Percentiles rank a stretch among this genome's conserved stretches.
phyloP scores from a whole-genome alignment of 2,888 invertebrate genomes.

The Torymus texanus region DNA sequence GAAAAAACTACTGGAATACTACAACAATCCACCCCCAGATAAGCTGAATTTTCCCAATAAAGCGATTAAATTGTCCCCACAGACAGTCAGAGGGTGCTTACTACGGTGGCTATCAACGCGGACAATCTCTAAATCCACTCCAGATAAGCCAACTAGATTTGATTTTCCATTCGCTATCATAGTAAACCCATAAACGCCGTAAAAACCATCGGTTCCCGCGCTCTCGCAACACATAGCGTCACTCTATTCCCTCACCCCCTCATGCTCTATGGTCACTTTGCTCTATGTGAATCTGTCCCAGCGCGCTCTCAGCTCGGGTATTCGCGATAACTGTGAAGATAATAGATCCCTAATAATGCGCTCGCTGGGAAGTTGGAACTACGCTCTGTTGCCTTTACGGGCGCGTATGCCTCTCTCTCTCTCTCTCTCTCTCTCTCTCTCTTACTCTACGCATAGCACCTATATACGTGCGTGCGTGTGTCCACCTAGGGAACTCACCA shows the following conservation, averaged over 20 bases:
- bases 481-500: constrained; percentile 24
- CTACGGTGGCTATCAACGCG: no score
- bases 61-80: no score
- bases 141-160: background rate
- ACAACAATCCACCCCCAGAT: no score
- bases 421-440: no score
- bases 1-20: no score
- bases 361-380: constrained; percentile 72
- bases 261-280: background rate
- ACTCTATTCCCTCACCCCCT: constrained; percentile 12
- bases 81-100: no score
- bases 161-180: no score
- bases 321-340: constrained; percentile 59
- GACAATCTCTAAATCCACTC: background rate
- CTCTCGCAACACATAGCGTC: background rate
- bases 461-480: background rate
- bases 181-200: no score
- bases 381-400: constrained; percentile 72
- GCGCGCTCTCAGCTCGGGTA: constrained; percentile 6
- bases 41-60: no score
- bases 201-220: background rate
- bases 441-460: constrained; percentile 31
- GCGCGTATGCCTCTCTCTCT: constrained; percentile 65
- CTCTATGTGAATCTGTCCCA: constrained; percentile 30
- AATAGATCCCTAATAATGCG: constrained; percentile 66